Evolutionary conservation across 1,140 invertebrate genomes (phyloP), one percentile per base, ranked within the genome.

Genomic region (Tribolium madens): DNA sequence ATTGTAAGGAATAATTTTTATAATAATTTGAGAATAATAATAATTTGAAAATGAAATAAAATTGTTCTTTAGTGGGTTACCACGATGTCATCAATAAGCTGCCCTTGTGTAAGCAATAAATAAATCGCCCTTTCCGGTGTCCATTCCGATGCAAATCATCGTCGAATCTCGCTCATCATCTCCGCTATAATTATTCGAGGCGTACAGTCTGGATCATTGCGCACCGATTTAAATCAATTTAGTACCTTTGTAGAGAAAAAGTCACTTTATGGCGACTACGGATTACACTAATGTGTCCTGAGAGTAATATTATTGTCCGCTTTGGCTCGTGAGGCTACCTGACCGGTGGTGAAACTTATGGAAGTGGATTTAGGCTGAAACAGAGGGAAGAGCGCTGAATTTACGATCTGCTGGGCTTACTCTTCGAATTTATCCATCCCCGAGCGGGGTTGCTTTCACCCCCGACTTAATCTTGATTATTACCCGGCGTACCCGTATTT

Each of bases 361-460:
- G 75, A 75, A 79, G 57, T 79, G 76, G 78, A 79, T 79, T 79
- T 79, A 64, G 50, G 33, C 31, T 52, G 48, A 53, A 74, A 77
- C 57, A 75, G 71, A 74, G 75, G 70, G 76, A 76, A 73, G 74
- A 75, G 68, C 48, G 57, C 33, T 21, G 47, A 79, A 79, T 79
- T 79, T 79, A 79, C 75, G 78, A 79, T 68, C 75, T 79, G 75
- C 72, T 79, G 72, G 78, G 78, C 76, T 79, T 79, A 79, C 78
- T 48, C 47, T 71, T 70, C 52, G 70, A 79, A 79, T 79, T 79
- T 79, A 79, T 79, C 75, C 76, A 75, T 79, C 75, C 78, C 78
- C 42, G 17, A 76, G 36, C 47, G 78, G 72, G 69, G 71, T 13
- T 77, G 50, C 75, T 50, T 73, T 77, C 48, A 64, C 52, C 78